Evolutionary conservation across 2,113 vertebrate species (phyloP).

Genomic region (Thymallus thymallus): DNA sequence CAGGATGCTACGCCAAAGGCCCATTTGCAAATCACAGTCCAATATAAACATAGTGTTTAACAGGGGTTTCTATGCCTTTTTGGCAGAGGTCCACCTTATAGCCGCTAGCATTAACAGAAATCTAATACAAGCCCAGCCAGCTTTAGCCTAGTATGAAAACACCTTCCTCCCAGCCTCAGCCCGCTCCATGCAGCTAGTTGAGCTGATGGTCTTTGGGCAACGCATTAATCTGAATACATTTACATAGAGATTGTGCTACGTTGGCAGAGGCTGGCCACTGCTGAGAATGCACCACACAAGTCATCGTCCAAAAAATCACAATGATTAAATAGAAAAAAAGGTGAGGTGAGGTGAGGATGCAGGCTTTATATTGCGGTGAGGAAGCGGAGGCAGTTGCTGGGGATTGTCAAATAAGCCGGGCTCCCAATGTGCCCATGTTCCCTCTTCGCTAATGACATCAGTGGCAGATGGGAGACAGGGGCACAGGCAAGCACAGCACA

Average conservation of each 20-base stretch:
- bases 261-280: constrained; percentile 49
- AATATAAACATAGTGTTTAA: constrained; percentile 49
- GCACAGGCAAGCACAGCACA: constrained; percentile 14
- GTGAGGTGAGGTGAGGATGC: constrained; percentile 13
- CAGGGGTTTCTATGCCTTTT: constrained; percentile 50
- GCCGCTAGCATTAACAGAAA: constrained; percentile 10
- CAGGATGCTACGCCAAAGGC: constrained; percentile 44
- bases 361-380: constrained; percentile 31
- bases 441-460: constrained; percentile 31
- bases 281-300: constrained; percentile 42
- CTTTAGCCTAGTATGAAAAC: constrained; percentile 23
- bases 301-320: constrained; percentile 47
- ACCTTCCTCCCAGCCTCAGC: constrained; percentile 29
- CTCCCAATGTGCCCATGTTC: constrained; percentile 18
- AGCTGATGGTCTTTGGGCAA: constrained; percentile 50
- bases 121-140: constrained; percentile 28
- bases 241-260: constrained; percentile 72
- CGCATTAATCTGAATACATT: constrained; percentile 77
- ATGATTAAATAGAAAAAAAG: constrained; percentile 43
- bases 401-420: constrained; percentile 8
- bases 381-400: constrained; percentile 18
- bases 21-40: constrained; percentile 58
- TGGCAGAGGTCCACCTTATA: constrained; percentile 40
- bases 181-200: constrained; percentile 32
- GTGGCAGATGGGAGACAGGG: constrained; percentile 12